Percentiles rank a stretch among this genome's conserved stretches.
phyloP scores from a whole-genome alignment of 1,140 invertebrate species.

The Lineus longissimus region DNA sequence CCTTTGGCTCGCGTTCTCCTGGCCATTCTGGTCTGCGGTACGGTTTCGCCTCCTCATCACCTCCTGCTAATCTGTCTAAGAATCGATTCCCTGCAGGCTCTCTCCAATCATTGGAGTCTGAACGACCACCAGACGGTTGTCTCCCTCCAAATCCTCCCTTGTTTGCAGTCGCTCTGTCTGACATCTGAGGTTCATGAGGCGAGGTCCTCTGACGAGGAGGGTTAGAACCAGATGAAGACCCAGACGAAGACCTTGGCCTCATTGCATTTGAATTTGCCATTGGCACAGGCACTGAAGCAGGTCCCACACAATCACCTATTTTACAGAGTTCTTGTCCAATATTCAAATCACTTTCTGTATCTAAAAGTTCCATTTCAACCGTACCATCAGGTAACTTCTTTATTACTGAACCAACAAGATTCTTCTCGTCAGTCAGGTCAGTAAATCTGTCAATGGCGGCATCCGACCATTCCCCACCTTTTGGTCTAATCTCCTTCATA shows the following conservation, averaged over 20 bases:
- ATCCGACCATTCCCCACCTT: constrained; percentile 3
- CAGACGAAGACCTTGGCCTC: no score
- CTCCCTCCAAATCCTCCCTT: not conserved
- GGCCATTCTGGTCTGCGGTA: not conserved
- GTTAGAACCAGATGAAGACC: no score
- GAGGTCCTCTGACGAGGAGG: no score
- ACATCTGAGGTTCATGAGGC: no score
- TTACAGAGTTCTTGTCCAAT: no score
- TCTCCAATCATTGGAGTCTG: no score
- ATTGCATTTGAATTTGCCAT: no score
- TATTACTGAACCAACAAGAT: constrained; percentile 9
- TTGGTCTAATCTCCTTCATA: not conserved
- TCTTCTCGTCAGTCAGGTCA: constrained; percentile 20
- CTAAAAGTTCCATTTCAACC: not conserved
- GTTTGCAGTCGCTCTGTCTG: not conserved
- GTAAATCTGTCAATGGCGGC: constrained; percentile 13
- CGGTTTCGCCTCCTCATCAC: no score
- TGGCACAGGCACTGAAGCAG: no score
- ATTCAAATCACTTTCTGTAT: not conserved
- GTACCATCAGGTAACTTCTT: not conserved
- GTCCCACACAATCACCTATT: no score
- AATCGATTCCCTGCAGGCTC: no score
- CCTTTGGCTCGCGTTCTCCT: not conserved
- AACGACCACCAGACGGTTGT: not conserved
- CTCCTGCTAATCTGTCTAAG: no score